Conservation (phyloP, 2,113 vertebrate genomes). For the Thermophis baileyi region DNA sequence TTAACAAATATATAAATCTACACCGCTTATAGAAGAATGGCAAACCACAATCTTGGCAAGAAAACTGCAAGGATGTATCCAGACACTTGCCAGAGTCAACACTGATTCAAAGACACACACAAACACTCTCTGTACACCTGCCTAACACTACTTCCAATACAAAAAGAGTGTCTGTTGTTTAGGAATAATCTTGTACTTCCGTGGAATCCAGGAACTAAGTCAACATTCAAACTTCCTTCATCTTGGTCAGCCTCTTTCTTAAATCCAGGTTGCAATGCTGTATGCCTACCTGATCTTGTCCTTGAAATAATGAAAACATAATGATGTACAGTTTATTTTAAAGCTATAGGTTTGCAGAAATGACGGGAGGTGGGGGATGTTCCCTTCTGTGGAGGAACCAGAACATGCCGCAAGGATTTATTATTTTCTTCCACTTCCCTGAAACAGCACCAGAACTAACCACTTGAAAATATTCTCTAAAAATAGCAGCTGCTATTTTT, state of each 20-base stretch:
- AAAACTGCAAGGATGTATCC: not conserved
- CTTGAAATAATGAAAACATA: not conserved
- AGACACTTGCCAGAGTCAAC: not conserved
- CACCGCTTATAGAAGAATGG: not conserved
- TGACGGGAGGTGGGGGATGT: not conserved
- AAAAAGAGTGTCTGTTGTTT: not conserved
- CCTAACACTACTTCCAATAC: not conserved
- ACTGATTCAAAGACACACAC: not conserved
- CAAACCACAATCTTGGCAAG: not conserved
- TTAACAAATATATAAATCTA: not conserved
- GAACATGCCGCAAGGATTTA: not conserved
- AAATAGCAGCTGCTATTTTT: not conserved
- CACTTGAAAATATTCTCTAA: not conserved
- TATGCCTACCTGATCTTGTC: not conserved
- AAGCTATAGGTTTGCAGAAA: not conserved
- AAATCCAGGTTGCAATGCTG: not conserved
- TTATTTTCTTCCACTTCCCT: not conserved
- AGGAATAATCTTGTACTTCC: not conserved
- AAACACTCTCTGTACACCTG: not conserved
- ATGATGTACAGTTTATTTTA: not conserved
- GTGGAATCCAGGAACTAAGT: not conserved
- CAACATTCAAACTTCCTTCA: not conserved
- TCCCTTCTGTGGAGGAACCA: not conserved
- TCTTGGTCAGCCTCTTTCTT: not conserved
- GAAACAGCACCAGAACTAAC: not conserved